Percentiles rank a stretch among this genome's conserved stretches.
Evolutionary conservation across 2,888 invertebrate species (phyloP).

Genomic region (Molorchus minor): DNA sequence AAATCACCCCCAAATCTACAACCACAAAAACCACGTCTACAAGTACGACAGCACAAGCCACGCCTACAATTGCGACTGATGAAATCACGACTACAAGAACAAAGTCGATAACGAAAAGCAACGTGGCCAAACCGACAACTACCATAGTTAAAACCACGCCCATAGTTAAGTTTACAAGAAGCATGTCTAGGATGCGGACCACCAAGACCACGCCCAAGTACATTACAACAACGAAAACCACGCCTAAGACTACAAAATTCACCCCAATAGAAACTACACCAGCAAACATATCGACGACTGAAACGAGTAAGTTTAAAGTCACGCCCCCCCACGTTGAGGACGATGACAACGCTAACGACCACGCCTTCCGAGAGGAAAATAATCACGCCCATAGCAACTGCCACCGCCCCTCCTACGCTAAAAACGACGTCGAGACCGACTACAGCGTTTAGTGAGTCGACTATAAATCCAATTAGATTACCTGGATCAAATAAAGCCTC

Average conservation of each 20-base stretch:
- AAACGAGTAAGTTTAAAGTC: no score
- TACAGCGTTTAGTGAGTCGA: no score
- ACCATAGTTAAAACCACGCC: not conserved
- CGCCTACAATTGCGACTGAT: slow-evolving; percentile 1
- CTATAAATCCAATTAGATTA: no score
- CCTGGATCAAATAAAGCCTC: no score
- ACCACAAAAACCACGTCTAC: not conserved
- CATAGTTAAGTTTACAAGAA: no score
- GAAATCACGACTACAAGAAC: slow-evolving; percentile 3
- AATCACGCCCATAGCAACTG: not conserved
- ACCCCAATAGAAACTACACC: slow-evolving; percentile 2
- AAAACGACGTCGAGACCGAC: slow-evolving; percentile 10
- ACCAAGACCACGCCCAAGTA: no score
- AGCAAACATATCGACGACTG: not conserved
- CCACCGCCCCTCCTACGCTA: slow-evolving; percentile 10
- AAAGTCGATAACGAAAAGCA: slow-evolving; percentile 4
- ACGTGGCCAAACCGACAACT: not conserved
- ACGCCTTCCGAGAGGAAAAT: no score
- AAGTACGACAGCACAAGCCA: not conserved
- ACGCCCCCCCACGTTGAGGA: no score
- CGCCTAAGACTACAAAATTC: not conserved
- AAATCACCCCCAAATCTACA: not conserved
- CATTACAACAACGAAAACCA: not conserved
- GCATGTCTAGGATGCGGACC: no score
- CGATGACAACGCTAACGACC: no score